Evolutionary conservation across 2,113 vertebrate species (phyloP).

Genomic region (Syngnathoides biaculeatus): DNA sequence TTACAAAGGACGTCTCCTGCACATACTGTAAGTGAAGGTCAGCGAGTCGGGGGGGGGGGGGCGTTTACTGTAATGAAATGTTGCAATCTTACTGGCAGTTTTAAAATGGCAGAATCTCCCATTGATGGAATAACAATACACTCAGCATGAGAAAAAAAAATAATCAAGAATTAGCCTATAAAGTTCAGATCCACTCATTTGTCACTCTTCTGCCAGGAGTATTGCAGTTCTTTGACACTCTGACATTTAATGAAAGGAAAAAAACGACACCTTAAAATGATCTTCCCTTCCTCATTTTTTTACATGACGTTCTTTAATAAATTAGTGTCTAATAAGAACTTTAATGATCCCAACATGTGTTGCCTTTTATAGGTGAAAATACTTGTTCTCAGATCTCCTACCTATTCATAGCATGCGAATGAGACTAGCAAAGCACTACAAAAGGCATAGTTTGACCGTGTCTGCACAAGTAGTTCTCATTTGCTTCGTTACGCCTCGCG

Average conservation of each 20-base stretch:
- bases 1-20: background rate
- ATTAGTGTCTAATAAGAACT: constrained; percentile 90
- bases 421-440: constrained; percentile 67
- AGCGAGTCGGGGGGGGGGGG: background rate
- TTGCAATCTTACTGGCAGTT: background rate
- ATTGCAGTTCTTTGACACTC: constrained; percentile 53
- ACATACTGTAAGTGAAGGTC: background rate
- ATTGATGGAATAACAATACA: constrained; percentile 23
- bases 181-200: constrained; percentile 44
- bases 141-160: background rate
- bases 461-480: constrained; percentile 92
- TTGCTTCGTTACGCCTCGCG: constrained; percentile 75
- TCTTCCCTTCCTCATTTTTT: constrained; percentile 58
- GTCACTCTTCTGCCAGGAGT: constrained; percentile 38
- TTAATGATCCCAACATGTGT: constrained; percentile 98
- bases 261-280: constrained; percentile 58
- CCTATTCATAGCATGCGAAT: constrained; percentile 87
- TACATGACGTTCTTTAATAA: constrained; percentile 81
- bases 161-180: background rate
- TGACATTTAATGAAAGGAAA: constrained; percentile 57
- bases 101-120: background rate
- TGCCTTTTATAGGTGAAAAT: constrained; percentile 97
- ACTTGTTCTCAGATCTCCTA: constrained; percentile 95
- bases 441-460: constrained; percentile 93
- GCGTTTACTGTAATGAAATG: background rate